A percentile compares a stretch with the other conserved stretches of the same genome.
phyloP scores from a whole-genome alignment of 2,113 vertebrate genomes.

The Campylorhamphus procurvoides region DNA sequence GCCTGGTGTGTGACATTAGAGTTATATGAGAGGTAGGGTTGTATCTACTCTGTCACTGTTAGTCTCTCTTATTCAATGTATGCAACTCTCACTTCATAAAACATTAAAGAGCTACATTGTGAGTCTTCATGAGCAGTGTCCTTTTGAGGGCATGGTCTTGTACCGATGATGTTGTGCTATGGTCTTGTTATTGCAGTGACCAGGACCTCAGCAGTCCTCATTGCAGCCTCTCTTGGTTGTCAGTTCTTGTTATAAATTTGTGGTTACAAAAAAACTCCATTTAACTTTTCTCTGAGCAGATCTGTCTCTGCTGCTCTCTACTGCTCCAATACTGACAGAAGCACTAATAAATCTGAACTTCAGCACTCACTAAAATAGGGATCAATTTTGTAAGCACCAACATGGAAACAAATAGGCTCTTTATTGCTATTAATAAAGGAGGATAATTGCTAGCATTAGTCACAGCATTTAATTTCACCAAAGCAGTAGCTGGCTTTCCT shows the following conservation, averaged over 20 bases:
- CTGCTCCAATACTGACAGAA: background rate
- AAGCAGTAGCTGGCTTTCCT: conserved; percentile 18
- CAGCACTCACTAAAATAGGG: conserved; percentile 30
- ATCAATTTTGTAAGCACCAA: conserved; percentile 58
- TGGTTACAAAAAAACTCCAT: background rate
- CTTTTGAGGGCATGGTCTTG: background rate
- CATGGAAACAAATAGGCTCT: conserved; percentile 58
- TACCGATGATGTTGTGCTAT: accelerated
- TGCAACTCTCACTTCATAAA: background rate
- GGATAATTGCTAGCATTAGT: conserved; percentile 60
- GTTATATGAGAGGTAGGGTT: background rate
- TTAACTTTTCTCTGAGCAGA: background rate
- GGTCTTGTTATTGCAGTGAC: background rate
- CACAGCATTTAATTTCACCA: conserved; percentile 53
- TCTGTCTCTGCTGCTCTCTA: background rate
- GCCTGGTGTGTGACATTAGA: background rate
- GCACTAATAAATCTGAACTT: conserved; percentile 33
- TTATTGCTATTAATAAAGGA: conserved; percentile 65
- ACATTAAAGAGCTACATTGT: background rate
- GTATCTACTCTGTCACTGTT: background rate
- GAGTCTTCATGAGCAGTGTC: background rate
- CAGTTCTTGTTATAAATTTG: background rate
- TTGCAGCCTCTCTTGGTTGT: background rate
- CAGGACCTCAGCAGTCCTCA: background rate
- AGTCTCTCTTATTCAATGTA: background rate